Percentiles rank a stretch among this genome's conserved stretches.
phyloP scores from a whole-genome alignment of 2,113 vertebrate genomes.

The Laticauda colubrina region DNA sequence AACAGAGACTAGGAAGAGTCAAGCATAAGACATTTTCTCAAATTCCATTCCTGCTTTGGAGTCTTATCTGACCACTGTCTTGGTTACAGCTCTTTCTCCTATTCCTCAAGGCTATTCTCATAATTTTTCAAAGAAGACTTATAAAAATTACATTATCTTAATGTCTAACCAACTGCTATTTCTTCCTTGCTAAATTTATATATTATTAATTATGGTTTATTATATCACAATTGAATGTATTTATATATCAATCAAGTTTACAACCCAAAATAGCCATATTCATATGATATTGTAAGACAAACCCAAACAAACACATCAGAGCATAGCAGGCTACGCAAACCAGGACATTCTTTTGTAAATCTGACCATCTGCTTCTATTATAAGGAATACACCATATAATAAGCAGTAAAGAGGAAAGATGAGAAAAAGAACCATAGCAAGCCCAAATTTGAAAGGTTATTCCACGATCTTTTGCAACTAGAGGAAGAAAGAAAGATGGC shows the following conservation, averaged over 20 bases:
- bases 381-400: neutral
- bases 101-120: neutral
- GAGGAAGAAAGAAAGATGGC: neutral
- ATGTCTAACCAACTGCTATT: neutral
- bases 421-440: neutral
- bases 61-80: neutral
- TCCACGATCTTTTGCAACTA: neutral
- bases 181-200: neutral
- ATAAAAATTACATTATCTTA: constrained; percentile 49
- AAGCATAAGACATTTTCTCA: neutral
- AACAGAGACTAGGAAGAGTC: neutral
- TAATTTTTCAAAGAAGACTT: constrained; percentile 25
- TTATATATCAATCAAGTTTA: neutral
- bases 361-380: neutral
- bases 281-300: neutral
- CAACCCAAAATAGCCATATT: neutral
- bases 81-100: neutral
- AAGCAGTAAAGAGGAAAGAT: neutral
- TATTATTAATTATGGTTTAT: neutral
- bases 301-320: neutral
- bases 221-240: neutral
- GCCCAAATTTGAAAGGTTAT: neutral
- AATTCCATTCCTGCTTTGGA: neutral
- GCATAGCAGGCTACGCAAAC: neutral
- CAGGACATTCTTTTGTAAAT: neutral